A percentile compares a stretch with the other conserved stretches of the same genome.
phyloP scores from a whole-genome alignment of 1,140 invertebrate genomes.

The Lordiphosa mommai region DNA sequence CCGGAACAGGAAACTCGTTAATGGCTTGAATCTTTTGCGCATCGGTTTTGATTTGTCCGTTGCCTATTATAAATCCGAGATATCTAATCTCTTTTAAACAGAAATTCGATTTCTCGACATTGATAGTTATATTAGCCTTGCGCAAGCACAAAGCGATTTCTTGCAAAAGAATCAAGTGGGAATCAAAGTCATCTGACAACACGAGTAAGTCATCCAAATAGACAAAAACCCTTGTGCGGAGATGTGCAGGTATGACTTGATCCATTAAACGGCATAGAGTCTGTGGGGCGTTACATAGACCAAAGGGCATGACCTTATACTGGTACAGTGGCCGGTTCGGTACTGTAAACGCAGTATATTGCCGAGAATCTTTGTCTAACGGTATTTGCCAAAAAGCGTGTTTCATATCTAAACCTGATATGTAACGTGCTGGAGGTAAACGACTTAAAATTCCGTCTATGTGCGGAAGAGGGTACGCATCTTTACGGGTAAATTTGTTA shows the following conservation, averaged over 20 bases:
- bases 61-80: neutral
- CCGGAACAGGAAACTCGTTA: neutral
- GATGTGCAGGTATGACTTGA: neutral
- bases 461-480: slow-evolving; percentile 27
- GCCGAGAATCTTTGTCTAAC: neutral
- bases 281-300: neutral
- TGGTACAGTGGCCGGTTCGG: neutral
- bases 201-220: too few relatives aligned
- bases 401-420: slow-evolving; percentile 64
- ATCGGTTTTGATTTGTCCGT: neutral
- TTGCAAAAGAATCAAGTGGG: neutral
- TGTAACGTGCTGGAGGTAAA: slow-evolving; percentile 30
- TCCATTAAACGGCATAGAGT: neutral
- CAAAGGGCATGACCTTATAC: slow-evolving; percentile 2
- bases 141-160: neutral
- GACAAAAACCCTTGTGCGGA: too few relatives aligned
- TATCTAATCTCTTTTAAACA: neutral
- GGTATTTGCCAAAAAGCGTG: slow-evolving; percentile 57
- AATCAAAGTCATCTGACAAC: neutral
- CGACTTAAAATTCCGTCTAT: slow-evolving; percentile 28
- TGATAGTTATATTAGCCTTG: neutral
- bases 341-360: slow-evolving; percentile 1
- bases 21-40: neutral
- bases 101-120: neutral
- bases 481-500: slow-evolving; percentile 20